Conservation (phyloP, 1,140 invertebrate genomes). For the Archivesica marissinica region DNA sequence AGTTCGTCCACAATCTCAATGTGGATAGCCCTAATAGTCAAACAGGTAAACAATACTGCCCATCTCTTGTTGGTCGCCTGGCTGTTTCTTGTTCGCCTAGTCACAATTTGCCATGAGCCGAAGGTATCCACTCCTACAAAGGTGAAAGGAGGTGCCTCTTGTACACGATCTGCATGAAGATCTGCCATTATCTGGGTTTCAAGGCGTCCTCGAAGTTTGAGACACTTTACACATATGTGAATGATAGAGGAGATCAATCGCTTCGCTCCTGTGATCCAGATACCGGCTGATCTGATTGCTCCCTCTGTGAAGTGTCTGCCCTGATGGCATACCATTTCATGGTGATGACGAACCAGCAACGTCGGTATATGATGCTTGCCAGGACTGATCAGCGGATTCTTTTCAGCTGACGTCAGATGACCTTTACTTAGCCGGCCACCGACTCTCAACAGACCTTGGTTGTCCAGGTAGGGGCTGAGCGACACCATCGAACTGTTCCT, state of each 20-base stretch:
- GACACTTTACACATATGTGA: constrained; percentile 10
- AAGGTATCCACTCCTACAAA: constrained; percentile 38
- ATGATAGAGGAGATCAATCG: constrained; percentile 19
- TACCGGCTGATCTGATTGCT: constrained; percentile 40
- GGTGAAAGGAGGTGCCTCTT: background rate
- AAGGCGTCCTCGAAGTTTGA: background rate
- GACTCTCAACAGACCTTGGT: background rate
- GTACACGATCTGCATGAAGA: background rate
- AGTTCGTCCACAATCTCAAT: constrained; percentile 36
- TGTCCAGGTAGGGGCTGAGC: background rate
- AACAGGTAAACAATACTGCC: constrained; percentile 57
- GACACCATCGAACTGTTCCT: background rate
- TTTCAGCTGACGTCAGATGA: background rate
- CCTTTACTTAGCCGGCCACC: background rate
- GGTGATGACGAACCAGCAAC: background rate
- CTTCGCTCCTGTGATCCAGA: constrained; percentile 54
- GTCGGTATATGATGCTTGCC: background rate
- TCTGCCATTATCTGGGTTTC: constrained; percentile 27
- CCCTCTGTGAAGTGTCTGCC: constrained; percentile 38
- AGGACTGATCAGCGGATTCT: background rate
- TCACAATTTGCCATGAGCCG: constrained; percentile 16
- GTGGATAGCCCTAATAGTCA: constrained; percentile 39
- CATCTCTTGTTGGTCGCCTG: constrained; percentile 13
- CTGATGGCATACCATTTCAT: constrained; percentile 8
- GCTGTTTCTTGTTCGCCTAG: constrained; percentile 7